These are phyloP conservation scores for Semnopithecus entellus DNA, from an alignment of 2,113 vertebrate genomes.

Conservation along the genomic window DNA sequence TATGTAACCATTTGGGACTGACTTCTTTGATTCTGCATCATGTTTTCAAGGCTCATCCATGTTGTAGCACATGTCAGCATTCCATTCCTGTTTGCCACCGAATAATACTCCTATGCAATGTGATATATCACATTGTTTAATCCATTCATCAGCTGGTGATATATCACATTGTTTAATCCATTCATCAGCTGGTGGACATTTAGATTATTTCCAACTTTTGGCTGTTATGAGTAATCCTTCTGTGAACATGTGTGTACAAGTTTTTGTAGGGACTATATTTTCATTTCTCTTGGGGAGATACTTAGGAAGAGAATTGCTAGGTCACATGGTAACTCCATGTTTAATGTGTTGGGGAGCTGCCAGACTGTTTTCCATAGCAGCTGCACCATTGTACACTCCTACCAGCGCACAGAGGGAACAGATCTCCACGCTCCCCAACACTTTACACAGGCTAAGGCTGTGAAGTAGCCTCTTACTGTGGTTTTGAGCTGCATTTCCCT, in stretches of 20 bases:
- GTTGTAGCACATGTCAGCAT: neutral
- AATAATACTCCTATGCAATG: neutral
- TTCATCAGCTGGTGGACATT: neutral
- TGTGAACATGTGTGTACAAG: neutral
- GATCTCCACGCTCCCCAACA: neutral
- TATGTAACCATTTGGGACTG: too few relatives aligned
- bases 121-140: neutral
- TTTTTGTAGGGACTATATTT: neutral
- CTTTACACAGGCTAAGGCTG: neutral
- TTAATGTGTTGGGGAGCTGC: neutral
- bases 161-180: neutral
- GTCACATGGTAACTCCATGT: neutral
- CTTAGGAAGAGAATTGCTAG: neutral
- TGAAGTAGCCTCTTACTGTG: neutral
- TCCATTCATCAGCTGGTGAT: neutral
- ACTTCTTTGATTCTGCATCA: neutral
- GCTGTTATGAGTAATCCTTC: neutral
- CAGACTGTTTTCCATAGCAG: neutral
- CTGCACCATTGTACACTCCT: neutral
- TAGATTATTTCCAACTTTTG: neutral
- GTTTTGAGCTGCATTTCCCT: neutral
- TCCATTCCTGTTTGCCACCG: too few relatives aligned
- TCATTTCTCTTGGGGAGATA: neutral
- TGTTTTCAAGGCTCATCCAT: neutral
- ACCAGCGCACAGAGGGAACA: neutral